phyloP scores from a whole-genome alignment of 2,797 vertebrate species.

The Scomberomorus guttatus region DNA sequence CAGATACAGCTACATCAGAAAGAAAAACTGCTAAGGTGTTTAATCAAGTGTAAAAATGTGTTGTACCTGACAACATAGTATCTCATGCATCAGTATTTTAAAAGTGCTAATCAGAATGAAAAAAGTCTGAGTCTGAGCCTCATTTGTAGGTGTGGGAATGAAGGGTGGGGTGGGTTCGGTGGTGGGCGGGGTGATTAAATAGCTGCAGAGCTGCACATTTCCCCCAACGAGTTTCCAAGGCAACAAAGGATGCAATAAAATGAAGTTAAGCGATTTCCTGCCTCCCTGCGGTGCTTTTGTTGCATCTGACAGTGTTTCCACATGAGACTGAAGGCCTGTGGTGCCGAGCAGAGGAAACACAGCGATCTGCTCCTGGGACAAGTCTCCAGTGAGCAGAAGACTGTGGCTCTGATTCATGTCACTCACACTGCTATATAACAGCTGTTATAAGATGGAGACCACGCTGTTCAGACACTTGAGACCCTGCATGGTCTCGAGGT shows the following conservation, averaged over 20 bases:
- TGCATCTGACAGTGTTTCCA: slow-evolving; percentile 36
- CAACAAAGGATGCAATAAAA: slow-evolving; percentile 83
- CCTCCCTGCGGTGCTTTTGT: slow-evolving; percentile 56
- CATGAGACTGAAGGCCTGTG: slow-evolving; percentile 20
- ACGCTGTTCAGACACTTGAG: too few relatives aligned
- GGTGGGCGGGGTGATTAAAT: slow-evolving; percentile 47
- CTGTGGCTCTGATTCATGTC: slow-evolving; percentile 4
- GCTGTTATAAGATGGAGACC: neutral
- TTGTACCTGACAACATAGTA: too few relatives aligned
- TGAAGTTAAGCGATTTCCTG: slow-evolving; percentile 63
- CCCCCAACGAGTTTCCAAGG: slow-evolving; percentile 79
- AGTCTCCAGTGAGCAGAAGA: neutral
- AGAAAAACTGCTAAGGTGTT: neutral
- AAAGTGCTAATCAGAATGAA: too few relatives aligned
- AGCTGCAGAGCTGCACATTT: slow-evolving; percentile 46
- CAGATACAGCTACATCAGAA: neutral
- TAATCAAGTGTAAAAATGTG: neutral
- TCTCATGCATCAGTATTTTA: too few relatives aligned
- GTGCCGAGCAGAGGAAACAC: slow-evolving; percentile 20
- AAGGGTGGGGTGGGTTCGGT: slow-evolving; percentile 21
- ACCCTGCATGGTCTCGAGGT: neutral
- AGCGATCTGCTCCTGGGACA: neutral
- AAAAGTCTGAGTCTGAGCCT: neutral
- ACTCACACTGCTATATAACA: slow-evolving; percentile 16
- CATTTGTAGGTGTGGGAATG: neutral